A percentile compares a stretch with the other conserved stretches of the same genome.
phyloP scores from a whole-genome alignment of 1,140 invertebrate genomes.

The Brachionus angularis region DNA sequence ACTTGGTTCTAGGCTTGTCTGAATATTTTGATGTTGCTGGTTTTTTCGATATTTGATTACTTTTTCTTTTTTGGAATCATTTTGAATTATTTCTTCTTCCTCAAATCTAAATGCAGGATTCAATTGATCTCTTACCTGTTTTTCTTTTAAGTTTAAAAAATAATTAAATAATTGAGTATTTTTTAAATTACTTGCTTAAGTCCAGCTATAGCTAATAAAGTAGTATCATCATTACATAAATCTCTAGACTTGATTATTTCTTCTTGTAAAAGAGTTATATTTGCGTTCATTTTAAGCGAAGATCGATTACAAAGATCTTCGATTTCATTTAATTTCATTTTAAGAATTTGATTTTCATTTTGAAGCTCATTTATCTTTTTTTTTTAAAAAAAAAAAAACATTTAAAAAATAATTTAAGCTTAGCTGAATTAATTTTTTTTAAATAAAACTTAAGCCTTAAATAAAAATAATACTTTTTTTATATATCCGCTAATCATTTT shows the following conservation, averaged over 20 bases:
- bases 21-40: conserved; percentile 24
- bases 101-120: conserved; percentile 29
- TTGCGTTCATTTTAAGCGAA: conserved; percentile 17
- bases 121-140: conserved; percentile 27
- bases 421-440: not conserved
- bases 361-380: conserved; percentile 17
- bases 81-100: not conserved
- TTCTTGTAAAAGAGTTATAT: conserved; percentile 30
- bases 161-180: not conserved
- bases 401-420: not conserved
- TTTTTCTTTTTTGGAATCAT: not conserved
- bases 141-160: not conserved
- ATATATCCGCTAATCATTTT: no score
- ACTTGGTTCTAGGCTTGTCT: not conserved
- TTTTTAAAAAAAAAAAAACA: not conserved
- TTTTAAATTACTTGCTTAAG: conserved; percentile 25
- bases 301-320: conserved; percentile 27
- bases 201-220: conserved; percentile 6
- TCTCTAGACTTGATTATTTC: conserved; percentile 13
- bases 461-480: no score
- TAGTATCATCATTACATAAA: conserved; percentile 10
- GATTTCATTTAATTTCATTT: conserved; percentile 11
- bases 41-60: conserved; percentile 28
- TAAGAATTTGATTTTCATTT: conserved; percentile 6
- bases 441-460: not conserved